Base-by-base conservation (phyloP, 2,888 invertebrate genomes). In the Tenthredo scrophulariae region DNA sequence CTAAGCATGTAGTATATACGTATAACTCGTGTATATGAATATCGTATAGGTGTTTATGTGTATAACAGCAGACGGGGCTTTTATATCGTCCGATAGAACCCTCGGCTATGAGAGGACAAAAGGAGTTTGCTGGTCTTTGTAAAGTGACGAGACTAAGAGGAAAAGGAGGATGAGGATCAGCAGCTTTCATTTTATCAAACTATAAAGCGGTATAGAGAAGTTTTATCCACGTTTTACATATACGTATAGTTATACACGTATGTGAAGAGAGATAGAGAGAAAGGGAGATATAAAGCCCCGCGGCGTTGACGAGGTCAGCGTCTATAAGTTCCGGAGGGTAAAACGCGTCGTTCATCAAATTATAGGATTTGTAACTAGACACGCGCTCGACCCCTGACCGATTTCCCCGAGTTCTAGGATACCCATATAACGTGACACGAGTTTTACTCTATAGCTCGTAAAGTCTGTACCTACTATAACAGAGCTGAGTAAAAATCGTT, bases 341-440 rank as follows among this genome's bases (percentile, higher is more conserved):
- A 62, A 58, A 29, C 58, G 65, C 62, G 62, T 58, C 80, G 83
- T 70, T 83, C 67, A 83, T 83, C 83, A 50, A 83, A 83, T 83
- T 83, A 83, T 70, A 50, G 67, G 83, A 83, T 83, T 70, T 70
- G 67, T 83, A 83, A 83, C 50, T 67, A 65, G 83, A 83, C 83
- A 83, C 83, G 83, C 29, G 65, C 67, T 83, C 83, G 67, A 83
- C 83, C 83, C 67, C 83, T 83, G 83, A 83, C 83, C 83, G 83
- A 83, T 83, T 83, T 83, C 50, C 50, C 18, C 22, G 9, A 33
- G 46, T 77, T 26, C 40, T 29, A 74, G 43, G 74, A 46, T 74
- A 74, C 74, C 33, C 33, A 15, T 67, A 62, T 62, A 62, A 62
- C 62, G 26, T 33, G 33, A 67, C 67, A 67, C 67, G 33, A 18